Evolutionary conservation across 2,113 vertebrate species (phyloP).

Genomic region (Hippocampus zosterae): DNA sequence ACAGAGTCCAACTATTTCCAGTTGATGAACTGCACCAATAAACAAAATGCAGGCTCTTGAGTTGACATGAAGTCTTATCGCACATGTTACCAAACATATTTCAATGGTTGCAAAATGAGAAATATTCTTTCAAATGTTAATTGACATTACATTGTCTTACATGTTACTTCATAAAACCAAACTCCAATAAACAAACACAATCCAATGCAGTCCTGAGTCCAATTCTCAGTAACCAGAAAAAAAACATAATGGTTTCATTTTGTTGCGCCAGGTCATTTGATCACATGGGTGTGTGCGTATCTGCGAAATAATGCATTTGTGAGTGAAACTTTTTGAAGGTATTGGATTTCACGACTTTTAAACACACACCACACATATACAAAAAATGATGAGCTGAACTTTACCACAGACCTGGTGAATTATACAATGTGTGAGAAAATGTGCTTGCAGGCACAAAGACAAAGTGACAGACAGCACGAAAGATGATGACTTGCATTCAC

Average conservation of each 20-base stretch:
- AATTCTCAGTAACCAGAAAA: neutral
- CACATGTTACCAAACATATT: neutral
- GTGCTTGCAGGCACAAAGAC: conserved; percentile 53
- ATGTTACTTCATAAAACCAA: neutral
- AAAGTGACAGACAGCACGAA: conserved; percentile 50
- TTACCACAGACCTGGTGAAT: conserved; percentile 37
- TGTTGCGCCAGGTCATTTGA: conserved; percentile 51
- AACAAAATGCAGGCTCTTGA: neutral
- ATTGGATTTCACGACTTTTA: conserved; percentile 64
- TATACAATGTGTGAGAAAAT: conserved; percentile 41
- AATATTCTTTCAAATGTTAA: neutral
- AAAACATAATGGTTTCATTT: neutral
- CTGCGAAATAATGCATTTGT: conserved; percentile 54
- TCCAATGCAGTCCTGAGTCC: neutral
- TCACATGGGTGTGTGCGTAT: conserved; percentile 65
- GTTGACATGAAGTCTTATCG: neutral
- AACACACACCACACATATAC: conserved; percentile 30
- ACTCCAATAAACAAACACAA: neutral
- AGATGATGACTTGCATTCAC: conserved; percentile 52
- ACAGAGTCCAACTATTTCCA: too few species aligned
- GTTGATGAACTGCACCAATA: too few species aligned
- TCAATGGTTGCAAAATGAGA: neutral
- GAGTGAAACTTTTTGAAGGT: conserved; percentile 55
- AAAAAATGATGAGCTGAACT: conserved; percentile 28
- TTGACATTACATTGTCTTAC: neutral